phyloP scores from a whole-genome alignment of 2,888 invertebrate species.

The Catocala nupta region DNA sequence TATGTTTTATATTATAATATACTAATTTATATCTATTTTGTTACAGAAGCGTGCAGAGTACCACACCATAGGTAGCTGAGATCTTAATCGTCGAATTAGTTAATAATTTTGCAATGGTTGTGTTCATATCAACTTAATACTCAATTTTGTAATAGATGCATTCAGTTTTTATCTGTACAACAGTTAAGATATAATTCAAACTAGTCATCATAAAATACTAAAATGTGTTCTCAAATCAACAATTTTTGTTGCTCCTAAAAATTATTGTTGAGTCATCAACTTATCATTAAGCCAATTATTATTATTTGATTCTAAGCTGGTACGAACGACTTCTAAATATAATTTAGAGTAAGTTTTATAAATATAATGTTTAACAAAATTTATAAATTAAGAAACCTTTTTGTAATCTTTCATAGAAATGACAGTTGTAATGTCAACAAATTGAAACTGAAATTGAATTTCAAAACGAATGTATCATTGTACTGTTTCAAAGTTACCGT shows the following conservation, averaged over 20 bases:
- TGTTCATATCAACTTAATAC: conserved; percentile 60
- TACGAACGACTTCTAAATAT: not conserved
- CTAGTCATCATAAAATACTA: not conserved
- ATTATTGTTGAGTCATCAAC: too few relatives aligned
- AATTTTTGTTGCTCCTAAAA: not conserved
- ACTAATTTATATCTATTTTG: conserved; percentile 26
- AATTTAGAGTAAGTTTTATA: conserved; percentile 34
- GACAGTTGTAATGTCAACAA: not conserved
- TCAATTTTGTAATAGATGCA: conserved; percentile 9
- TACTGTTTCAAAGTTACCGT: conserved; percentile 6
- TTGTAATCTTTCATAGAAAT: conserved; percentile 12
- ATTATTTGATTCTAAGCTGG: not conserved
- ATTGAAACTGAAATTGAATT: conserved; percentile 7
- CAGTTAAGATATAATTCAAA: not conserved
- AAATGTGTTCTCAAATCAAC: too few relatives aligned
- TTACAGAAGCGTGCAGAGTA: conserved; percentile 78
- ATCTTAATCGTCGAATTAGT: conserved; percentile 23
- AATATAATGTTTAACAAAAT: conserved; percentile 28
- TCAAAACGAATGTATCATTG: conserved; percentile 1
- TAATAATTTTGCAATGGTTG: conserved; percentile 63
- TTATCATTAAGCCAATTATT: not conserved
- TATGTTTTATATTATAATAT: too few relatives aligned
- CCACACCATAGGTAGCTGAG: conserved; percentile 81
- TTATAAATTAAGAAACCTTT: conserved; percentile 28
- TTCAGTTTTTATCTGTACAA: conserved; percentile 1